phyloP scores from a whole-genome alignment of 92 coral and sea anemone species.

The Actinernus sp. region DNA sequence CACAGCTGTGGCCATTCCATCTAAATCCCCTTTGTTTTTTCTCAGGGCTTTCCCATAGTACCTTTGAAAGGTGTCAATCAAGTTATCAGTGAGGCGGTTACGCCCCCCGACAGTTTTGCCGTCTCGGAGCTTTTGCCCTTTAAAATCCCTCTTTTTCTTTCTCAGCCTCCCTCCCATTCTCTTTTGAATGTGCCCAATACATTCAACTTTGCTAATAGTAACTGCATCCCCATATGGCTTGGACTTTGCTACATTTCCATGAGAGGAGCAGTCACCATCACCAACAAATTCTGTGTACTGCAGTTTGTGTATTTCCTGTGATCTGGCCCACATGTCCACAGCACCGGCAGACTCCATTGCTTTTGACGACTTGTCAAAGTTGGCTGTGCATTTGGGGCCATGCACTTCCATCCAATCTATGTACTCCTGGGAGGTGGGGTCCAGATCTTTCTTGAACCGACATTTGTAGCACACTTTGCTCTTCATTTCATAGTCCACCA shows the following conservation, averaged over 20 bases:
- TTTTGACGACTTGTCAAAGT: constrained; percentile 46
- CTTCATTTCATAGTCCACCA: constrained; percentile 40
- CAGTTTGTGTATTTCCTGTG: constrained; percentile 11
- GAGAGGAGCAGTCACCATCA: constrained; percentile 53
- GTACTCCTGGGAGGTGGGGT: constrained; percentile 43
- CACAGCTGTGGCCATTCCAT: too few relatives aligned
- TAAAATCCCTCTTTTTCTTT: constrained; percentile 28
- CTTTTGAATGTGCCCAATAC: constrained; percentile 54
- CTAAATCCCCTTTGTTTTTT: too few relatives aligned
- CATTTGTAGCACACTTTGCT: constrained; percentile 48
- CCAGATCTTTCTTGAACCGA: constrained; percentile 38
- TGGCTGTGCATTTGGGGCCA: constrained; percentile 31
- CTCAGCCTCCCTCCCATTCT: constrained; percentile 54
- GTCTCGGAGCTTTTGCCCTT: too few relatives aligned
- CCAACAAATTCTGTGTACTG: constrained; percentile 53
- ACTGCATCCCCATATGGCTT: constrained; percentile 41
- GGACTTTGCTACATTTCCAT: constrained; percentile 34
- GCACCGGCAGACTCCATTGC: constrained; percentile 62
- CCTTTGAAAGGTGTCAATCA: too few relatives aligned
- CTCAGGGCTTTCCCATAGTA: too few relatives aligned
- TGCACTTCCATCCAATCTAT: constrained; percentile 40
- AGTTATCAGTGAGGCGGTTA: too few relatives aligned
- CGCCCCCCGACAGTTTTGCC: too few relatives aligned
- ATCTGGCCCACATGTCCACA: constrained; percentile 40
- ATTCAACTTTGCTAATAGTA: constrained; percentile 31